A percentile compares a stretch with the other conserved stretches of the same genome.
Evolutionary conservation across 2,113 vertebrate genomes (phyloP).

Genomic region (Dipodomys stephensi): DNA sequence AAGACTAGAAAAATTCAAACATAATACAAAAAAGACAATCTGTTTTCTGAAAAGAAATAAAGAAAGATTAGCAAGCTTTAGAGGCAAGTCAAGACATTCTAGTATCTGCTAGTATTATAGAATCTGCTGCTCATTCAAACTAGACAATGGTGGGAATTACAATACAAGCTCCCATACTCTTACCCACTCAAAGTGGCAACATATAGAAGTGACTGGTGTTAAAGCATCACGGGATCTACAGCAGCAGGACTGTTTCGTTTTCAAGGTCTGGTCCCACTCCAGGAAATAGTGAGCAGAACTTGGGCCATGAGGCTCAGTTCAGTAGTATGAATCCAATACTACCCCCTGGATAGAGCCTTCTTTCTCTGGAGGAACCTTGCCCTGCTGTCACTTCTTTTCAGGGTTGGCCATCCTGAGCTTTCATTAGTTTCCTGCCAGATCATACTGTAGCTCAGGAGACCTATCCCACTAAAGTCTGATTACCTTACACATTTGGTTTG

Average conservation of each 20-base stretch:
- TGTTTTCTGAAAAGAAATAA: no score
- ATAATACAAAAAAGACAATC: no score
- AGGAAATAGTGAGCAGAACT: neutral
- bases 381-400: neutral
- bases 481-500: neutral
- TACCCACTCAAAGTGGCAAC: neutral
- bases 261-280: neutral
- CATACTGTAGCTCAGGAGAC: neutral
- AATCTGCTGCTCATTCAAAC: neutral
- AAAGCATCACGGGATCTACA: neutral
- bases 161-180: neutral
- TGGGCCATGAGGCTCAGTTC: neutral
- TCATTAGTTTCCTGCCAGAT: neutral
- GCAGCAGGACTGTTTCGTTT: neutral
- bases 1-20: neutral
- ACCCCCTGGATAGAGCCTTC: neutral
- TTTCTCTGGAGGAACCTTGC: neutral
- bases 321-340: neutral
- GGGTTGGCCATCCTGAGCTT: neutral
- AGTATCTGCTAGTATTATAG: neutral
- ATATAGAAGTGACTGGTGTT: fast-evolving
- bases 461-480: neutral
- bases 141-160: neutral
- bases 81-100: neutral
- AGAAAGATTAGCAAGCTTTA: neutral